These are phyloP conservation scores for Luidia sarsii DNA, from an alignment of 53 echinoderm and acorn worm species.

Conservation along the genomic window DNA sequence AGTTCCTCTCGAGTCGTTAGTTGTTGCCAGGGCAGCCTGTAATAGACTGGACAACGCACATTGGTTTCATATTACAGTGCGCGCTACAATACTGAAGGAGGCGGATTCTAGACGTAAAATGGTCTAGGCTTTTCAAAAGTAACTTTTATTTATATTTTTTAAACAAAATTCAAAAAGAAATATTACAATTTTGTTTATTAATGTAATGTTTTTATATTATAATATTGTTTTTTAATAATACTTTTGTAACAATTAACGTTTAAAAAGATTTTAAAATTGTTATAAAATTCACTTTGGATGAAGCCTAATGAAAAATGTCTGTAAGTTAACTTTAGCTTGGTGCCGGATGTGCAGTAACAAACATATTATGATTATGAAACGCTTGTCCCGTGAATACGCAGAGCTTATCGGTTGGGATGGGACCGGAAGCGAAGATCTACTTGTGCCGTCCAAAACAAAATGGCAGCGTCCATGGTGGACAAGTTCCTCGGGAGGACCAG, in stretches of 20 bases:
- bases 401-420: too few relatives aligned
- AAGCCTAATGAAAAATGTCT: background rate
- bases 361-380: slow-evolving; percentile 1
- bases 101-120: background rate
- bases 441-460: slow-evolving; percentile 2
- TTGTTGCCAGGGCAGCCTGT: slow-evolving; percentile 33
- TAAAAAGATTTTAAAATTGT: too few relatives aligned
- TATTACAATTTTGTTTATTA: background rate
- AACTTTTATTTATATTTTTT: background rate
- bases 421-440: too few relatives aligned
- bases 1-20: background rate
- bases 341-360: slow-evolving; percentile 32
- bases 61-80: background rate
- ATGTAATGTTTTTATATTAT: background rate
- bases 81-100: background rate
- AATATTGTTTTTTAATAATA: too few relatives aligned
- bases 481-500: slow-evolving; percentile 8
- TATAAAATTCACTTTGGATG: too few relatives aligned
- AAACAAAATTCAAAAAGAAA: background rate
- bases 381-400: background rate
- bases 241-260: too few relatives aligned
- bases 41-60: background rate
- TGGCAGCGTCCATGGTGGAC: slow-evolving; percentile 65
- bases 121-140: background rate
- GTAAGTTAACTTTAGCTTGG: slow-evolving; percentile 4